These are phyloP conservation scores for Parotocinclus haroldoi DNA, from an alignment of 2,797 vertebrate species.

Conservation along the genomic window DNA sequence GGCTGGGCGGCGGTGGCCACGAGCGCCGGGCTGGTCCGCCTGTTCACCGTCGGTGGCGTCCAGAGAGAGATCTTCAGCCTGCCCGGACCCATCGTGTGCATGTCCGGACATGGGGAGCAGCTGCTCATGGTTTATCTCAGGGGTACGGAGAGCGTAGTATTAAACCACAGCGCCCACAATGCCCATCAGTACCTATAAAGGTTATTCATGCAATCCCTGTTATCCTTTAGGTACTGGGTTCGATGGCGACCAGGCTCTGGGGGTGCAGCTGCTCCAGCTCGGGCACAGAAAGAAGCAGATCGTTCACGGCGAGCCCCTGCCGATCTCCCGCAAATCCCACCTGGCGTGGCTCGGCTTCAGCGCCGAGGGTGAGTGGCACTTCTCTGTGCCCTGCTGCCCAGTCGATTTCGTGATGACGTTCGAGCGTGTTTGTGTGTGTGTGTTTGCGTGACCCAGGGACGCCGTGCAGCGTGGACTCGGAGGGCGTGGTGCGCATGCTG, in stretches of 20 bases:
- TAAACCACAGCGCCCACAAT: too few relatives aligned
- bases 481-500: conserved; percentile 83
- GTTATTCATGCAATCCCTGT: too few relatives aligned
- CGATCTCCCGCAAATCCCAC: conserved; percentile 78
- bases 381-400: too few relatives aligned
- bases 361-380: conserved; percentile 80
- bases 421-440: too few relatives aligned
- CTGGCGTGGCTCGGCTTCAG: conserved; percentile 90
- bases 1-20: conserved; percentile 90
- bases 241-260: conserved; percentile 89
- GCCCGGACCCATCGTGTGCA: conserved; percentile 84
- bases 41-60: conserved; percentile 86
- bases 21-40: conserved; percentile 72
- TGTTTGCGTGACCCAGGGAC: conserved; percentile 81
- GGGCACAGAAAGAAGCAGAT: conserved; percentile 75
- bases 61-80: conserved; percentile 89
- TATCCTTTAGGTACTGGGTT: conserved; percentile 75
- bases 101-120: conserved; percentile 89
- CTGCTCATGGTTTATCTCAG: conserved; percentile 83
- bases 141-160: conserved; percentile 70
- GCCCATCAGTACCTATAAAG: too few relatives aligned
- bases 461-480: conserved; percentile 85
- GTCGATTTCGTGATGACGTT: not conserved
- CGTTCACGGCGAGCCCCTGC: conserved; percentile 80
- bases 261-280: conserved; percentile 84